These are phyloP conservation scores for Mastomys coucha DNA, from an alignment of 2,113 vertebrate genomes.

Conservation along the genomic window DNA sequence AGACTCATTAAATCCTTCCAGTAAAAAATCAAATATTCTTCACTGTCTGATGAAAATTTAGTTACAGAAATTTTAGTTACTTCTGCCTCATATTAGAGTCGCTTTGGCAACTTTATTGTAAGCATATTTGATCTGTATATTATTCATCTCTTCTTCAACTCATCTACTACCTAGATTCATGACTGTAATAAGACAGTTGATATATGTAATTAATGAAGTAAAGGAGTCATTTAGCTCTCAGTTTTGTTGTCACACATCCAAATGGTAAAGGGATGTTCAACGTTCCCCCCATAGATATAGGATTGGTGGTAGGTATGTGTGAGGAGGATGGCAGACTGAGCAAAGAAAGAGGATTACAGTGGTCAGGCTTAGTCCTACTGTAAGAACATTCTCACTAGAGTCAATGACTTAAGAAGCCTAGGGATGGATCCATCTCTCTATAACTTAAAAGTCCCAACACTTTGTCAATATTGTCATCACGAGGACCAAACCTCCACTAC, in stretches of 20 bases:
- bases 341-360: background rate
- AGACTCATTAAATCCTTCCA: conserved; percentile 7
- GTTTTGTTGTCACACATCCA: background rate
- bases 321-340: background rate
- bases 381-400: too few species aligned
- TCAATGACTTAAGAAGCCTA: too few species aligned
- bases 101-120: background rate
- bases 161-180: background rate
- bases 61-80: background rate
- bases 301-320: too few species aligned
- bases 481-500: background rate
- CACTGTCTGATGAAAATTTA: background rate
- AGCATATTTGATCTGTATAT: background rate
- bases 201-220: background rate
- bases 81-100: background rate
- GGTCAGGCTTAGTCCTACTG: background rate
- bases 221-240: background rate
- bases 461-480: background rate
- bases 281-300: background rate
- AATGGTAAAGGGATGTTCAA: background rate
- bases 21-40: background rate
- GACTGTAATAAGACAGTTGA: background rate
- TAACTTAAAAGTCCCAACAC: background rate
- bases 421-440: background rate
- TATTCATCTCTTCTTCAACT: background rate